Base-by-base conservation (phyloP, 2,888 invertebrate species). In the Halictus quadricinctus region DNA sequence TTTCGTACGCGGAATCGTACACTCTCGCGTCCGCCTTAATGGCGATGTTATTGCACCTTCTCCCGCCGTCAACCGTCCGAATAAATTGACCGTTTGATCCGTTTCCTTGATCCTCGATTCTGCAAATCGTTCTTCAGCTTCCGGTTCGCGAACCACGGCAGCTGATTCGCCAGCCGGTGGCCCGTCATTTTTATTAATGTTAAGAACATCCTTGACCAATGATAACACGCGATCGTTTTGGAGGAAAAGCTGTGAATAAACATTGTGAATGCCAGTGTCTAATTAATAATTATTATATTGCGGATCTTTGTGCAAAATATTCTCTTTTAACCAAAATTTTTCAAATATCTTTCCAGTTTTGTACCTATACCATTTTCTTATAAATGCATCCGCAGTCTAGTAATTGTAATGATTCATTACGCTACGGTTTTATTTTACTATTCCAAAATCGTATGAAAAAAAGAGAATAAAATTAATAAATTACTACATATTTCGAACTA, bases 81-180 rank as follows among this genome's bases (percentile, higher is more conserved):
- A 75, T 25, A 75, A 58, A 75, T 75, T 60, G 21, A 69, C 18
- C 41, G 69, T 69, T 69, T 69, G 69, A 69, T 69, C 41, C 21
- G 69, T 41, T 70, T 41, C 46, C 2, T 25, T 15, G 70, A 72
- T 72, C 25, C 7, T 6, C 6, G n/a, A 10, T 1, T 1, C 43
- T 4, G 13, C 25, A 15, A 72, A 72, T 72, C n/a, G n/a, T n/a
- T 43, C 6, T 6, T 7, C 6, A 10, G 41, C 66, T 64, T 64
- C 66, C 29, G 41, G 21, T 18, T 8, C 8, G 21, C 10, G 21
- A 21, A 41, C 5, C 12, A 12, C 18, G 10, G 1, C 10, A 10
- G 60, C 21, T 25, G n/a, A 60, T 25, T 60, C 60, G 21, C 8
- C 25, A 48, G 1, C 25, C 12, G 25, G 12, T 25, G 5, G 1